Evolutionary conservation across 2,113 vertebrate genomes (phyloP), one percentile per base, ranked within the genome.

Genomic region (Sterna hirundo): DNA sequence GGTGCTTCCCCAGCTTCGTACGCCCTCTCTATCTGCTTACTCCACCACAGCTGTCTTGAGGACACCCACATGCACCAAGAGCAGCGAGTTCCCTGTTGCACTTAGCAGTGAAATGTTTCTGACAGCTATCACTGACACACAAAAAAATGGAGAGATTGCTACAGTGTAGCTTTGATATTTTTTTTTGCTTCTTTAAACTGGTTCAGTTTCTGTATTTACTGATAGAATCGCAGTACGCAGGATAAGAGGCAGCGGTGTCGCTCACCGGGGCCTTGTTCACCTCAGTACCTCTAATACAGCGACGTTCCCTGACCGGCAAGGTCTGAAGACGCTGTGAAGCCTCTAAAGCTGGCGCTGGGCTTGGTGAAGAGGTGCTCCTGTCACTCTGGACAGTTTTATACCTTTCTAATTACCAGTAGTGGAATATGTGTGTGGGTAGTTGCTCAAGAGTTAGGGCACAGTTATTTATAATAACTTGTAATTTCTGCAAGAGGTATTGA

Each of bases 191-290:
- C 36, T 49, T 78, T 58, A 38, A 66, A 42, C 27, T 32, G 55
- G 12, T n/a, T 10, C 49, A 13, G 16, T 42, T 76, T 68, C n/a
- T 80, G 19, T 72, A 12, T 77, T 76, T 91, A 47, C 71, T 65
- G 80, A 8, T 38, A 62, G 40, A 92, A 29, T 60, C 2, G 0
- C 16, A 26, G 26, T 11, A 49, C 0, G 3, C 21, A 27, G 55
- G 36, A 5, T 27, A 36, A 49, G 70, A 75, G 40, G n/a, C 52
- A 71, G 51, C 0, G 1, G 44, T 5, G 5, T 62, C 0, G 2
- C 54, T 72, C 42, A 29, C 40, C 0, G 1, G 21, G 16, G 12
- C 6, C 17, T 74, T 40, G 13, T 32, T 76, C 25, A 22, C 17
- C 88, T 58, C 47, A 4, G 36, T 27, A 8, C 21, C 29, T 77